Evolutionary conservation across 1,140 invertebrate species (phyloP).

Genomic region (Panonychus citri): DNA sequence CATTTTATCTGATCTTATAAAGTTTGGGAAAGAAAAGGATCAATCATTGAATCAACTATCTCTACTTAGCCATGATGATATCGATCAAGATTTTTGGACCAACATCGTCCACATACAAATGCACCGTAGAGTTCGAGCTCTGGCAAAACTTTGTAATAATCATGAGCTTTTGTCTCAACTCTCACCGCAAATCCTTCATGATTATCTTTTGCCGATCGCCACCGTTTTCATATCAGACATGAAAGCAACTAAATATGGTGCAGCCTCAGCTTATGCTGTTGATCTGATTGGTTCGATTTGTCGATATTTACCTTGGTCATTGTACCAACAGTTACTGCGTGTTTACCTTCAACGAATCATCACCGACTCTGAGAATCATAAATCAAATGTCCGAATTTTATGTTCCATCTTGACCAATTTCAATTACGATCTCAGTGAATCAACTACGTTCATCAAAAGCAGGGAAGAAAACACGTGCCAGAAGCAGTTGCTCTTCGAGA

Average conservation of each 20-base stretch:
- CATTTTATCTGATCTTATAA: slow-evolving; percentile 41
- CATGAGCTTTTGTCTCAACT: slow-evolving; percentile 32
- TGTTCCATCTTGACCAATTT: slow-evolving; percentile 67
- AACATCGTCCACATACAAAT: slow-evolving; percentile 58
- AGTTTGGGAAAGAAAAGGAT: slow-evolving; percentile 24
- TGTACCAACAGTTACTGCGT: slow-evolving; percentile 54
- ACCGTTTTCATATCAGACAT: slow-evolving; percentile 53
- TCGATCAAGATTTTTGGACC: slow-evolving; percentile 78
- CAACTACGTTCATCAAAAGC: no score
- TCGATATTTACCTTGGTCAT: slow-evolving; percentile 53
- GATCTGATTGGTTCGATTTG: slow-evolving; percentile 43
- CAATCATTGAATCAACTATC: slow-evolving; percentile 46
- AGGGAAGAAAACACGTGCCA: slow-evolving; percentile 21
- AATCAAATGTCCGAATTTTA: slow-evolving; percentile 48
- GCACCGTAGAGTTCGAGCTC: slow-evolving; percentile 50
- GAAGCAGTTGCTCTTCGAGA: slow-evolving; percentile 4
- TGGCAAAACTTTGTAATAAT: slow-evolving; percentile 30
- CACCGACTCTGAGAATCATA: slow-evolving; percentile 42
- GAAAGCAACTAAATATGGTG: slow-evolving; percentile 44
- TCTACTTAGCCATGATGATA: slow-evolving; percentile 39
- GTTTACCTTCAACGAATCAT: slow-evolving; percentile 51
- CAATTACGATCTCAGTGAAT: slow-evolving; percentile 38
- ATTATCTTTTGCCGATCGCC: slow-evolving; percentile 61
- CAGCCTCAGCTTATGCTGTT: slow-evolving; percentile 53
- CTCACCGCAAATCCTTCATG: slow-evolving; percentile 41